phyloP scores from a whole-genome alignment of 2,113 vertebrate genomes.

The Mormyrus iriodes region DNA sequence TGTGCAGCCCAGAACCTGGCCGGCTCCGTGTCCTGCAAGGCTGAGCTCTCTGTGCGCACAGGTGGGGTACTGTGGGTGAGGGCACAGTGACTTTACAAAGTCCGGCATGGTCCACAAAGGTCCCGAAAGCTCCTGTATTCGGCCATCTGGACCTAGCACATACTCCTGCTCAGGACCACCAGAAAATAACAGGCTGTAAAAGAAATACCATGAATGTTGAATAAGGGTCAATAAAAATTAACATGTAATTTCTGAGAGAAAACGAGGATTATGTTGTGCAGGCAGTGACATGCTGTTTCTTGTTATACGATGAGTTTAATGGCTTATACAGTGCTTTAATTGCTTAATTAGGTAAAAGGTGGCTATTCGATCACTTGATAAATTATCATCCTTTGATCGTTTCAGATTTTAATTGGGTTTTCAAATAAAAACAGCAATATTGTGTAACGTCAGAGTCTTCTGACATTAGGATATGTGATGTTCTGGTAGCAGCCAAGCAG shows the following conservation, averaged over 20 bases:
- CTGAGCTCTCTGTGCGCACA: conserved; percentile 77
- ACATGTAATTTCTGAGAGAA: not conserved
- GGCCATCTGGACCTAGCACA: not conserved
- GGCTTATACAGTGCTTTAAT: not conserved
- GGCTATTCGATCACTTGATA: not conserved
- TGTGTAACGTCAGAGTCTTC: not conserved
- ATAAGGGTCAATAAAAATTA: conserved; percentile 2
- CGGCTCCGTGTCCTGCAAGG: conserved; percentile 91
- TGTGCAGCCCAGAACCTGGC: conserved; percentile 86
- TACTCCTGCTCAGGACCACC: not conserved
- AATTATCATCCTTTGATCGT: not conserved
- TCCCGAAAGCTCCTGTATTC: not conserved
- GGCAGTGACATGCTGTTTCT: not conserved
- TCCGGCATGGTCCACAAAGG: not conserved
- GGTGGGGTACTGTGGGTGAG: conserved; percentile 50
- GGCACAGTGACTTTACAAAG: not conserved
- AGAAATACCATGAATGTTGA: conserved; percentile 1
- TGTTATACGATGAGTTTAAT: too few relatives aligned
- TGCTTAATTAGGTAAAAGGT: not conserved
- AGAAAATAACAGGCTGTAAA: not conserved
- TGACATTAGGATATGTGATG: not conserved
- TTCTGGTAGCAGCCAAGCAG: conserved; percentile 54
- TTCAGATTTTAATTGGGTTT: not conserved
- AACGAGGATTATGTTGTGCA: not conserved
- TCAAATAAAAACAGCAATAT: not conserved